Base-by-base conservation (phyloP, 2,888 invertebrate species). In the Incurvaria masculella region DNA sequence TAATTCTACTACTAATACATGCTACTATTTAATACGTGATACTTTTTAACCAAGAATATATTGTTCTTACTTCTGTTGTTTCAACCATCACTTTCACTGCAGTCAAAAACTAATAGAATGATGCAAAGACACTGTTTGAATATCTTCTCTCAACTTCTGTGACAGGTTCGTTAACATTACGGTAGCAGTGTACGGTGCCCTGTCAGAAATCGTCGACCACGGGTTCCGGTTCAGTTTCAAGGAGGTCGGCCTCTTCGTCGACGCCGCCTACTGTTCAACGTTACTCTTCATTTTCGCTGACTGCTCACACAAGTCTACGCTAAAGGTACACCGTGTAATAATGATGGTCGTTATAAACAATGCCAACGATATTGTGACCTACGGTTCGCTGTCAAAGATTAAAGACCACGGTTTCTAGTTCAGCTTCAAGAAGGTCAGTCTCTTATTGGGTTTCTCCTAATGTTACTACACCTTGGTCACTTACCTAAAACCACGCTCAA, bases 201-300 rank as follows among this genome's bases (percentile, higher is more conserved):
- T 84, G 18, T 85, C 86, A 0, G 86, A 86, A 65, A 81, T 86
- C 41, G 79, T 86, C 14, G 86, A 86, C 59, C 82, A 86, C 56
- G 86, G 86, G 0, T 79, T 85, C 53, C 74, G 72, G 14, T 82
- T 86, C 57, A 83, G 82, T 38, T 86, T 86, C 61, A 86, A 86
- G 60, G 85, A 85, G 66, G 79, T 85, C 57, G 86, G 87, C 0
- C 65, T 87, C 11, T 65, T 86, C 49, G 85, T 86, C 0, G 85
- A 84, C 54, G 75, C 80, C 0, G 65, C 76, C 1, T 87, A 87
- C 57, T 86, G 86, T 56, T 76, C 81, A 6, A 73, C 72, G 0
- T 62, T 87, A 27, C 67, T 86, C 2, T 86, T 79, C 56, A 79
- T 86, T 42, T 86, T 86, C 57, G 86, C 83, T 17, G 83, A 87